Evolutionary conservation across 30 jellyfish, hydroid and myxozoan species (phyloP).

Genomic region (Cassiopea xamachana): DNA sequence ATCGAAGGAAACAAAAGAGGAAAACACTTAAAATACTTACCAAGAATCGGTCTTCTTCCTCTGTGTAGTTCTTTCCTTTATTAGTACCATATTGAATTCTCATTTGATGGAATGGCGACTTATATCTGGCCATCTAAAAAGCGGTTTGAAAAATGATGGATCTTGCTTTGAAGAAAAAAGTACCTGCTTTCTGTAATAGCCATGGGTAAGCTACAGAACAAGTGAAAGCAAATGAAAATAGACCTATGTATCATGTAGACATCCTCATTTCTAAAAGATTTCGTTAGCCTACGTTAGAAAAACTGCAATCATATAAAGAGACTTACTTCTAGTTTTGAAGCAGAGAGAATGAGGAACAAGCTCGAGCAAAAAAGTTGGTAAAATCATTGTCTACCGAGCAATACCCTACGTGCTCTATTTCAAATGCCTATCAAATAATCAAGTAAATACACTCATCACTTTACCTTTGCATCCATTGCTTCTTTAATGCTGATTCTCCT

Average conservation of each 20-base stretch:
- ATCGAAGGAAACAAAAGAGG: background rate
- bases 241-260: too few relatives aligned
- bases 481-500: slow-evolving; percentile 93
- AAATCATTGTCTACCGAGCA: too few relatives aligned
- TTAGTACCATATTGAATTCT: slow-evolving; percentile 97
- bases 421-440: too few relatives aligned
- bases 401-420: too few relatives aligned
- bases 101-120: slow-evolving; percentile 97
- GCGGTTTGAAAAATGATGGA: background rate
- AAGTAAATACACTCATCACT: too few relatives aligned
- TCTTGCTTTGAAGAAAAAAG: background rate
- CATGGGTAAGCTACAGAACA: background rate
- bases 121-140: slow-evolving; percentile 89
- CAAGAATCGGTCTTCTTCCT: slow-evolving; percentile 97
- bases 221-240: too few relatives aligned
- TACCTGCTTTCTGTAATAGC: background rate
- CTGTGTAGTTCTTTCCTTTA: slow-evolving; percentile 98
- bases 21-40: slow-evolving; percentile 24
- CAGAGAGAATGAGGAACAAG: too few relatives aligned
- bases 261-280: too few relatives aligned
- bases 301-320: too few relatives aligned
- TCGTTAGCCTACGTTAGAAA: too few relatives aligned
- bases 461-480: slow-evolving; percentile 98
- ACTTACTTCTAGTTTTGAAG: too few relatives aligned
- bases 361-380: too few relatives aligned